Evolutionary conservation across 2,797 vertebrate species (phyloP).

Genomic region (Tangara arthus): DNA sequence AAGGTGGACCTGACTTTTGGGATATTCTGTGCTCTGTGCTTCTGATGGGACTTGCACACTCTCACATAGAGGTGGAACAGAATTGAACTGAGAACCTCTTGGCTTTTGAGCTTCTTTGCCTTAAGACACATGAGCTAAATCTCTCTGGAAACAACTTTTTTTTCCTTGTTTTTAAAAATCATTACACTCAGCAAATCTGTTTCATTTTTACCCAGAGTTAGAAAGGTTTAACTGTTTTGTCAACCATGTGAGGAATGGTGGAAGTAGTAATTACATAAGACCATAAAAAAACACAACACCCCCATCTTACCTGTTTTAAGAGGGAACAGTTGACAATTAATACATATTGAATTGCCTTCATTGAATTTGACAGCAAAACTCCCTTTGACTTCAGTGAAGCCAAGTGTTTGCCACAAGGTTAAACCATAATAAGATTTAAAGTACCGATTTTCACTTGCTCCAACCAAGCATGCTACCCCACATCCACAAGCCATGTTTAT

Average conservation of each 20-base stretch:
- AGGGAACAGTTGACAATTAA: neutral
- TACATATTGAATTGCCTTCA: neutral
- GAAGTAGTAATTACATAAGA: neutral
- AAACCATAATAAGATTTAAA: neutral
- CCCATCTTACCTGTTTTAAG: neutral
- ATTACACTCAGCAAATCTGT: neutral
- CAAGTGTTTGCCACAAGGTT: neutral
- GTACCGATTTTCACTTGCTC: neutral
- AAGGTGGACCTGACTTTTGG: neutral
- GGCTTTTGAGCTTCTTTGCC: neutral
- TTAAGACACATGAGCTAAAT: neutral
- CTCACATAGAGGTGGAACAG: neutral
- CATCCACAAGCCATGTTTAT: neutral
- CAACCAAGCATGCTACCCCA: neutral
- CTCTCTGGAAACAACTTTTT: neutral
- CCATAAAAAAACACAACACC: accelerated
- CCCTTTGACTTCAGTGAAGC: neutral
- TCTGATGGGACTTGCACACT: neutral
- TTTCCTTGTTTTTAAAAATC: neutral
- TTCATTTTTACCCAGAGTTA: neutral
- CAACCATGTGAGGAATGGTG: neutral
- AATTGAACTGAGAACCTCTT: neutral
- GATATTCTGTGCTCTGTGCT: neutral
- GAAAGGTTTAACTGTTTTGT: neutral
- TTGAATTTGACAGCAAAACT: neutral